Evolutionary conservation across 2,888 invertebrate species (phyloP).

Genomic region (Rhamnusium bicolor): DNA sequence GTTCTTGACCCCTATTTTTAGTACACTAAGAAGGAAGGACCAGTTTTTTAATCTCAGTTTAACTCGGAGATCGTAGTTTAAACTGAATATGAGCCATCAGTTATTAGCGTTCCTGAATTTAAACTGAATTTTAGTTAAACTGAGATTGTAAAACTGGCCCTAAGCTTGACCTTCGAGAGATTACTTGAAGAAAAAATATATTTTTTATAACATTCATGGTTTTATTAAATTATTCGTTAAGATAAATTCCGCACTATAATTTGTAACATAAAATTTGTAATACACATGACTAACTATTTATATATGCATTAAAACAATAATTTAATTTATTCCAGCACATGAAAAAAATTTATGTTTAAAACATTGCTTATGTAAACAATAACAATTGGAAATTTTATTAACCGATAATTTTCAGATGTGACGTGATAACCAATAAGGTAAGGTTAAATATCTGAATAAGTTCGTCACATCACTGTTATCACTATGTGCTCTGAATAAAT

Average conservation of each 20-base stretch:
- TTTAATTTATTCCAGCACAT: background rate
- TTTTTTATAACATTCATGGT: no score
- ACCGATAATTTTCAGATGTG: background rate
- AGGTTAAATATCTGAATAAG: background rate
- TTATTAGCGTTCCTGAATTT: no score
- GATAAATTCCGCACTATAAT: background rate
- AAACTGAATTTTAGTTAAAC: no score
- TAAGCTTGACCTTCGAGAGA: no score
- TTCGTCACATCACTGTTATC: background rate
- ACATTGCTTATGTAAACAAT: background rate
- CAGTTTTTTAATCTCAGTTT: no score
- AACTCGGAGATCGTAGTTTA: no score
- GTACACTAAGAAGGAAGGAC: no score
- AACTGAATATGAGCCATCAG: no score
- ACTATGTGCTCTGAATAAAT: background rate
- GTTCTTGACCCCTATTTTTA: no score
- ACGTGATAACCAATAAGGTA: background rate
- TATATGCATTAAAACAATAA: background rate
- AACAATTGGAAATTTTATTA: background rate
- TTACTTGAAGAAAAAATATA: no score
- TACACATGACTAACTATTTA: background rate
- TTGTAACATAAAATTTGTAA: background rate
- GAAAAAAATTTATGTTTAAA: background rate
- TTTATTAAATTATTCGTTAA: no score
- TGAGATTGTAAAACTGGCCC: no score